Conservation (phyloP, 2,888 invertebrate species). For the Scaptomyza cyrtandrae region DNA sequence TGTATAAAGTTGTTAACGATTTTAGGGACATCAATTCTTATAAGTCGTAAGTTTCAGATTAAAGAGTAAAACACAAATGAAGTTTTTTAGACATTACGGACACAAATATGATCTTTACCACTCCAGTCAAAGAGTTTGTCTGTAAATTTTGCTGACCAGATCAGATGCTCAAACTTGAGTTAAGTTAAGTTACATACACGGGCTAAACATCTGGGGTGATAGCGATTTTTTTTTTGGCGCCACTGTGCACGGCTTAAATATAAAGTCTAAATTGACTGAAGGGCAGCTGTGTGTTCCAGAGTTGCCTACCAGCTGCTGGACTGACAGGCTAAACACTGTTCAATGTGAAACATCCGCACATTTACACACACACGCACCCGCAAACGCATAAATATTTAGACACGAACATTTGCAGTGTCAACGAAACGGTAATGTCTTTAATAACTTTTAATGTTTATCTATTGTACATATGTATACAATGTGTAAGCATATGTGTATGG, state of each 20-base stretch:
- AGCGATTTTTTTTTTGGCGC: slow-evolving; percentile 38
- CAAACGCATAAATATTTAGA: not conserved
- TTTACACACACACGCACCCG: slow-evolving; percentile 1
- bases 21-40: not conserved
- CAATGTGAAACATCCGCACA: slow-evolving; percentile 32
- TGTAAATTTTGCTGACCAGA: not conserved
- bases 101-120: not conserved
- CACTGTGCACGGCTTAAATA: slow-evolving; percentile 43
- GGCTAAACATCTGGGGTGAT: slow-evolving; percentile 15
- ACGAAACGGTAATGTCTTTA: slow-evolving; percentile 27
- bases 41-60: too few relatives aligned
- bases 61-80: too few relatives aligned
- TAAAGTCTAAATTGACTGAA: slow-evolving; percentile 13
- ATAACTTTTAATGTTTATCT: slow-evolving; percentile 50
- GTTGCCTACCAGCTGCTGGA: slow-evolving; percentile 53
- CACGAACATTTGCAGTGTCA: slow-evolving; percentile 27
- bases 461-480: slow-evolving; percentile 23
- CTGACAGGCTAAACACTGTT: slow-evolving; percentile 35
- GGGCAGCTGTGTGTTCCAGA: slow-evolving; percentile 36
- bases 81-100: too few relatives aligned
- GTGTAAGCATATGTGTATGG: slow-evolving; percentile 9
- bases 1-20: not conserved
- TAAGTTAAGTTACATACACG: not conserved
- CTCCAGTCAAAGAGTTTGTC: not conserved
- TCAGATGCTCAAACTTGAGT: not conserved